These are phyloP conservation scores for Amyelois transitella DNA, from an alignment of 1,140 invertebrate species.

Conservation along the genomic window DNA sequence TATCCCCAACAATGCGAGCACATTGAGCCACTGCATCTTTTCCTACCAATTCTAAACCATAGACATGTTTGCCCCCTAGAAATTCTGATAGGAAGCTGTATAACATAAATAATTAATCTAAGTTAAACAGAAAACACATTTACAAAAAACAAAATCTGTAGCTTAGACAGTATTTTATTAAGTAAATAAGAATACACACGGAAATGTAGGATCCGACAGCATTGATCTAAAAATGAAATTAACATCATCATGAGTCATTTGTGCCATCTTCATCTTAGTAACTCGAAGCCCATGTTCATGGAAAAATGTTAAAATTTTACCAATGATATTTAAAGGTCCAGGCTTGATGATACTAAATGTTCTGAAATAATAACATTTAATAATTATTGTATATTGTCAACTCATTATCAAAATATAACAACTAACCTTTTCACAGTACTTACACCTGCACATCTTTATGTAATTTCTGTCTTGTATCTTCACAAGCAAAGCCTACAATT, in stretches of 20 bases:
- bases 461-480: slow-evolving; percentile 76
- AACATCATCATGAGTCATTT: slow-evolving; percentile 77
- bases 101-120: background rate
- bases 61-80: slow-evolving; percentile 81
- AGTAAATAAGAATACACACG: slow-evolving; percentile 68
- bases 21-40: slow-evolving; percentile 79
- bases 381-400: no score
- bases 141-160: no score
- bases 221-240: slow-evolving; percentile 77
- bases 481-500: slow-evolving; percentile 86
- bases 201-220: slow-evolving; percentile 75
- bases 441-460: slow-evolving; percentile 78
- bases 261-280: slow-evolving; percentile 82
- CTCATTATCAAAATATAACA: slow-evolving; percentile 6
- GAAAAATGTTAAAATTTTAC: slow-evolving; percentile 83
- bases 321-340: slow-evolving; percentile 79
- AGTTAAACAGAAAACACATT: no score
- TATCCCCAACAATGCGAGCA: slow-evolving; percentile 79
- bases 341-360: slow-evolving; percentile 87
- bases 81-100: slow-evolving; percentile 75
- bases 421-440: slow-evolving; percentile 22
- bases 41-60: slow-evolving; percentile 85
- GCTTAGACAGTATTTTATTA: no score
- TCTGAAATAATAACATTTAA: slow-evolving; percentile 66
- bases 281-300: slow-evolving; percentile 81